Base-by-base conservation (phyloP, 2,888 invertebrate genomes). In the Dendrolimus houi region DNA sequence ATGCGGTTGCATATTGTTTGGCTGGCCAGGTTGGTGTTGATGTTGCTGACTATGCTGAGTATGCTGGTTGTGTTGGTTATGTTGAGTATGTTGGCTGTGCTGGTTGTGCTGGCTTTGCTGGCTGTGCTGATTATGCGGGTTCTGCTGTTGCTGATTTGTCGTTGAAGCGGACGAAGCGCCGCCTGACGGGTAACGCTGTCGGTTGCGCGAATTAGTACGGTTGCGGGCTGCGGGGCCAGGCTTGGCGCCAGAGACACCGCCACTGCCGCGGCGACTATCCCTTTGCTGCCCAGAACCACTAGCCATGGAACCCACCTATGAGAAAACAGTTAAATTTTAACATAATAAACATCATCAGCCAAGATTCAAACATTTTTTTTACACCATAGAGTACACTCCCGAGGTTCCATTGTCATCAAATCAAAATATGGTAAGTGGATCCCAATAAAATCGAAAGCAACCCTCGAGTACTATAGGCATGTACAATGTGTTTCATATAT, bases 231-330 rank as follows among this genome's bases (percentile, higher is more conserved):
- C 61, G 69, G 71, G 42, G 55, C 77, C 76, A 52, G 77, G 76
- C 54, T 75, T 67, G 7, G 75, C 67, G 29, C 78, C 74, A 63
- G 68, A 57, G 77, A 74, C 64, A 73, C 76, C 59, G 64, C 79
- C 75, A 70, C 81, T 82, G 62, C 83, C 74, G 64, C 87, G 87
- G 12, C 87, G 74, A 56, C 79, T 72, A 62, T 85, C 85, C 6
- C 87, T 81, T 67, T 77, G 80, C 65, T 77, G 78, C 2, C 77
- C 84, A 0, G 85, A 83, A 7, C 85, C 82, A 55, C 81, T 64
- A 41, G 84, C 81, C 53, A 81, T 75, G 1, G 74, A 73, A 14
- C 85, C 83, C 57, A 74, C 85, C 87, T 77, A 76, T 63, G 61
- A 40, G 8, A 10, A 14, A 52, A 12, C 1, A 13, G 7, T 2